phyloP scores from a whole-genome alignment of 2,888 invertebrate genomes.

The Coremacera marginata region DNA sequence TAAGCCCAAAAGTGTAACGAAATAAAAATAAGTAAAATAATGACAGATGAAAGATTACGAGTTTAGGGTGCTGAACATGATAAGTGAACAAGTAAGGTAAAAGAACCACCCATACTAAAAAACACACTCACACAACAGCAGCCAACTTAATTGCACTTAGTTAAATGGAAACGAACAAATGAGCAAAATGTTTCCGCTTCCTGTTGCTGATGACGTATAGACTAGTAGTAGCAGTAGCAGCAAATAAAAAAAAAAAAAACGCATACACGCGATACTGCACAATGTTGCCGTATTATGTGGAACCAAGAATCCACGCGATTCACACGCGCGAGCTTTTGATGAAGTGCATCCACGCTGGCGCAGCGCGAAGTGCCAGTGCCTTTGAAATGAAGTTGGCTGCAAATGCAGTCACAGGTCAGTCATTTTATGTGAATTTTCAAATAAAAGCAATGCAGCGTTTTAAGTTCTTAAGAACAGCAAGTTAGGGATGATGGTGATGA shows the following conservation, averaged over 20 bases:
- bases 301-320: not conserved
- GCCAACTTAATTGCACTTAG: conserved; percentile 59
- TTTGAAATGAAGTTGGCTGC: conserved; percentile 18
- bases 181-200: conserved; percentile 57
- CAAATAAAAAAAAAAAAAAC: not conserved
- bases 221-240: not conserved
- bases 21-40: conserved; percentile 16
- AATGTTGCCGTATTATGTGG: too few relatives aligned
- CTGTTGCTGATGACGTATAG: conserved; percentile 20
- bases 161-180: conserved; percentile 59
- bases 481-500: not conserved
- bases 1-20: not conserved
- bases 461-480: not conserved
- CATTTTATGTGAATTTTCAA: not conserved
- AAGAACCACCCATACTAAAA: not conserved
- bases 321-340: conserved; percentile 2
- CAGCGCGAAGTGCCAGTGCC: not conserved
- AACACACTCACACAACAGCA: not conserved
- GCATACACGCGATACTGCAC: not conserved
- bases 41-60: not conserved
- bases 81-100: not conserved
- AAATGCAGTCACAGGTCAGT: conserved; percentile 27
- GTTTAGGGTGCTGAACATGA: not conserved
- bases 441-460: not conserved
- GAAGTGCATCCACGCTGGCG: conserved; percentile 20